phyloP scores from a whole-genome alignment of 2,797 vertebrate genomes.

The Sebastolobus alascanus region DNA sequence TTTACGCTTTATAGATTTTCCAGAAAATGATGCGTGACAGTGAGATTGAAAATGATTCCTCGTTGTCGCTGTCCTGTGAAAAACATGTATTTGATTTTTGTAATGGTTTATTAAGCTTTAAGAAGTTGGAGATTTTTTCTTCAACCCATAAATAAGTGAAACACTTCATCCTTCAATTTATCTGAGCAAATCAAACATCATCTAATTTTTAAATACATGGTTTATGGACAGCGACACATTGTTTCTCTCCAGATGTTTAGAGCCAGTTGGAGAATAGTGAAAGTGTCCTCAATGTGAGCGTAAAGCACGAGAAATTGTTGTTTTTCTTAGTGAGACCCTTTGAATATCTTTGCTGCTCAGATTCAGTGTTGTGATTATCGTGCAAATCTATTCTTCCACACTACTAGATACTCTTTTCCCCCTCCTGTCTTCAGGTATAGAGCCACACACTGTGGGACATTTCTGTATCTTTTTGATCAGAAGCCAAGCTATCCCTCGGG shows the following conservation, averaged over 20 bases:
- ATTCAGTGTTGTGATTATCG: neutral
- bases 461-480: conserved; percentile 17
- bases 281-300: neutral
- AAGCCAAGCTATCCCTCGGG: neutral
- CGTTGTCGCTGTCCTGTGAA: neutral
- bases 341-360: neutral
- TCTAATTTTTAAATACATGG: neutral
- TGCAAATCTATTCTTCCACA: neutral
- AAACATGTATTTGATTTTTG: neutral
- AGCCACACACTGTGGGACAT: neutral
- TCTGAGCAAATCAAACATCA: neutral
- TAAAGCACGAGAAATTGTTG: neutral
- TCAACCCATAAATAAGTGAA: neutral
- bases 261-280: neutral
- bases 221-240: neutral
- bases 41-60: neutral
- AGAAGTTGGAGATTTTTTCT: neutral
- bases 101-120: neutral
- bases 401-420: neutral
- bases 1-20: neutral
- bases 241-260: neutral
- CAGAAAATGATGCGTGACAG: neutral
- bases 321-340: neutral
- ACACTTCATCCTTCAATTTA: neutral
- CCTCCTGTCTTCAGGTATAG: neutral